A percentile compares a stretch with the other conserved stretches of the same genome.
phyloP scores from a whole-genome alignment of 1,140 invertebrate genomes.

The Papilio glaucus region DNA sequence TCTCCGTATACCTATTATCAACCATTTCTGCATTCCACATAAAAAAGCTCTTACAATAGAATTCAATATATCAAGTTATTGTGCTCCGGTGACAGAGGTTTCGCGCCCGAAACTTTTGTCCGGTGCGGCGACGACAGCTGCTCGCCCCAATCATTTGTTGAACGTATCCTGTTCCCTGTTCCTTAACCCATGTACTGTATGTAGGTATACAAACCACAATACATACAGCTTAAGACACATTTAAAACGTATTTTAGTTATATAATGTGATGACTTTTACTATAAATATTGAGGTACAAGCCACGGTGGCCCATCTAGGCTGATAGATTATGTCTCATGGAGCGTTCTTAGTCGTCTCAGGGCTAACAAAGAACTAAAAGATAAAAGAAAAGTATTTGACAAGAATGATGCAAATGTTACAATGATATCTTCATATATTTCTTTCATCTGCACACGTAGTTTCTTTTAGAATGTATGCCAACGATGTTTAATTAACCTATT shows the following conservation, averaged over 20 bases:
- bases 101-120: slow-evolving; percentile 22
- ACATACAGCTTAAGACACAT: neutral
- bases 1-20: neutral
- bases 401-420: too few species aligned
- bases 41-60: slow-evolving; percentile 22
- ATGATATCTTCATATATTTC: too few species aligned
- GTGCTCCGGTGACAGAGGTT: slow-evolving; percentile 18
- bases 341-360: too few species aligned
- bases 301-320: too few species aligned
- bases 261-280: too few species aligned
- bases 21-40: neutral
- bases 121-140: slow-evolving; percentile 18
- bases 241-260: neutral
- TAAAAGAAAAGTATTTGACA: too few species aligned
- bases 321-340: too few species aligned
- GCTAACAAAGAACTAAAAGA: too few species aligned
- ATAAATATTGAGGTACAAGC: too few species aligned
- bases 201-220: neutral
- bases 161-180: slow-evolving; percentile 14
- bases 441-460: too few species aligned
- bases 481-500: too few species aligned
- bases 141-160: slow-evolving; percentile 25
- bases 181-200: neutral
- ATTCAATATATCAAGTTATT: slow-evolving; percentile 33
- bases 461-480: too few species aligned